A percentile compares a stretch with the other conserved stretches of the same genome.
Conservation (phyloP, 2,888 invertebrate genomes). For the Melipona bicolor region DNA sequence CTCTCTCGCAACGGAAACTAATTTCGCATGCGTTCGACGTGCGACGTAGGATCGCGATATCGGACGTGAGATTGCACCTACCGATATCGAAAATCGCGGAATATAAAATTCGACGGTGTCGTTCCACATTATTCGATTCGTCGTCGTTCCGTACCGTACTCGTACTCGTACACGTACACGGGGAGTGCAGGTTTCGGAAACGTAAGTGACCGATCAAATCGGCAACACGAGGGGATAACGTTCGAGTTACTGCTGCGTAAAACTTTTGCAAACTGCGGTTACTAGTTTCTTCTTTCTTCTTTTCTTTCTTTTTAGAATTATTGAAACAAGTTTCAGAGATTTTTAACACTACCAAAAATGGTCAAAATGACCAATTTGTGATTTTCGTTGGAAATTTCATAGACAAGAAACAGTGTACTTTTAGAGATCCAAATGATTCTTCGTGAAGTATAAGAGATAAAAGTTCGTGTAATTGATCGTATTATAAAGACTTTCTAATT, state of each 20-base stretch:
- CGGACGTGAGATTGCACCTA: slow-evolving; percentile 45
- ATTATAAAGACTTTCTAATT: no score
- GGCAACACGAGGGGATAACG: neutral
- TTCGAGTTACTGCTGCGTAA: slow-evolving; percentile 5
- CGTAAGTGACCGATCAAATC: slow-evolving; percentile 12
- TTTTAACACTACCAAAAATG: no score
- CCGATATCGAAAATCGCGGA: slow-evolving; percentile 43
- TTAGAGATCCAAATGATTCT: no score
- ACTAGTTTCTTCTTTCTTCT: neutral
- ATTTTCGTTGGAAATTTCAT: no score
- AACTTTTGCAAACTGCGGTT: neutral
- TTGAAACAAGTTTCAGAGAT: neutral
- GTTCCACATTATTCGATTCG: slow-evolving; percentile 42
- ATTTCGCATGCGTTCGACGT: slow-evolving; percentile 54
- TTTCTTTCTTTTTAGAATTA: neutral
- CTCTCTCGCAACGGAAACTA: slow-evolving; percentile 27
- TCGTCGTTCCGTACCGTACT: neutral
- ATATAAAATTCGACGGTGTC: slow-evolving; percentile 51
- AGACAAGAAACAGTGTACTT: no score
- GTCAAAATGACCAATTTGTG: no score
- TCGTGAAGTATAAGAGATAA: no score
- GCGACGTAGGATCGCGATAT: slow-evolving; percentile 30
- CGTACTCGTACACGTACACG: neutral
- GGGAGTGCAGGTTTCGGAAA: neutral
- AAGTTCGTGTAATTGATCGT: no score